A percentile compares a stretch with the other conserved stretches of the same genome.
These are phyloP conservation scores for Tribolium castaneum DNA, from an alignment of 1,140 invertebrate genomes.

Conservation along the genomic window DNA sequence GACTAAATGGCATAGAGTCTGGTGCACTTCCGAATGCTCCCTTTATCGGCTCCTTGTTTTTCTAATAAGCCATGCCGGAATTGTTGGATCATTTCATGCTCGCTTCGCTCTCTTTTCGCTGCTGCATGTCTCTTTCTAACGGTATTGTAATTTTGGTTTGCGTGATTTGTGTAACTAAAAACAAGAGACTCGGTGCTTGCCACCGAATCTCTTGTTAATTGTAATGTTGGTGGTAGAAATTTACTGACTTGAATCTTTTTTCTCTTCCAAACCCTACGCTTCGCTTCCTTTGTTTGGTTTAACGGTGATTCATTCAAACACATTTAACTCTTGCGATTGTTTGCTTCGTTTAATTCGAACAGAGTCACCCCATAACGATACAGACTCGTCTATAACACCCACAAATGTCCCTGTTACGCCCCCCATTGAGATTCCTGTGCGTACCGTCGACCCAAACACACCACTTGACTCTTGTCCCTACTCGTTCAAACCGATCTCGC, in stretches of 20 bases:
- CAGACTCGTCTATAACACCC: conserved; percentile 53
- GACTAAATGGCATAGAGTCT: conserved; percentile 47
- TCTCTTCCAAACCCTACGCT: conserved; percentile 48
- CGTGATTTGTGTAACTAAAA: conserved; percentile 4
- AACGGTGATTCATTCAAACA: conserved; percentile 24
- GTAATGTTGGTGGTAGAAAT: conserved; percentile 47
- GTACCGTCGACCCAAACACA: conserved; percentile 40
- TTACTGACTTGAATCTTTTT: conserved; percentile 55
- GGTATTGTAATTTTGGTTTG: background rate
- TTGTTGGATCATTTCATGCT: conserved; percentile 26
- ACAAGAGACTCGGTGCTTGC: background rate
- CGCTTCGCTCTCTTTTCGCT: conserved; percentile 28
- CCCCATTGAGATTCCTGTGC: conserved; percentile 48
- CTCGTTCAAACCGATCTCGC: conserved; percentile 12
- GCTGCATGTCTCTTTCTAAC: conserved; percentile 18
- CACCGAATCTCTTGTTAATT: background rate
- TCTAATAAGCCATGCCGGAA: background rate
- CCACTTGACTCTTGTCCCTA: background rate
- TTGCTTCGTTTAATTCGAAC: conserved; percentile 42
- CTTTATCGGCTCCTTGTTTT: conserved; percentile 25
- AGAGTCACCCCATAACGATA: conserved; percentile 50
- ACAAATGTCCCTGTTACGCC: conserved; percentile 51
- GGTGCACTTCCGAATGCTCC: conserved; percentile 51
- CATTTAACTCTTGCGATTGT: conserved; percentile 32
- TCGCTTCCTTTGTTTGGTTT: conserved; percentile 47